Percentiles rank a stretch among this genome's conserved stretches.
Evolutionary conservation across 2,888 invertebrate genomes (phyloP).

Genomic region (Hirtodrosophila cameraria): DNA sequence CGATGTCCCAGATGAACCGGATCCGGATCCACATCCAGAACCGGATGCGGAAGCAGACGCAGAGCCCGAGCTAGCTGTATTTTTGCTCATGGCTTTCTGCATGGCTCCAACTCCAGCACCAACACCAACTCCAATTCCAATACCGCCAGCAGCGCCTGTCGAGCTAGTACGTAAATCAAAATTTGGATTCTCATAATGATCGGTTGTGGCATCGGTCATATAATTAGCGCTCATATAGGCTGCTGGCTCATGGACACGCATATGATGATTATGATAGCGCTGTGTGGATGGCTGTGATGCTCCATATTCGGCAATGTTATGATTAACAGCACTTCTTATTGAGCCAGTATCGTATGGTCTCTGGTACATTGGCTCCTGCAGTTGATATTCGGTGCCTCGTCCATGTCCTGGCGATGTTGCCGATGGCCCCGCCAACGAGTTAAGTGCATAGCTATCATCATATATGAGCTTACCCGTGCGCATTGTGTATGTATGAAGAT

Average conservation of each 20-base stretch:
- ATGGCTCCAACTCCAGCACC: conserved; percentile 23
- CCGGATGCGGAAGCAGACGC: conserved; percentile 40
- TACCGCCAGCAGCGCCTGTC: conserved; percentile 14
- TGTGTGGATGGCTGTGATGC: conserved; percentile 22
- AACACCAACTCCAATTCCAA: conserved; percentile 8
- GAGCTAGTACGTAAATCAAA: conserved; percentile 77
- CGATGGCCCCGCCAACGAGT: conserved; percentile 81
- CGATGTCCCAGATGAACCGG: conserved; percentile 63
- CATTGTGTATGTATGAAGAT: conserved; percentile 92
- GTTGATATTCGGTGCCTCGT: conserved; percentile 68
- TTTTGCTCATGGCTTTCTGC: conserved; percentile 61
- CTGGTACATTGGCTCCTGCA: conserved; percentile 81
- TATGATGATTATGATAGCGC: conserved; percentile 48
- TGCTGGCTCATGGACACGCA: conserved; percentile 31
- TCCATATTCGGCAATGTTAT: conserved; percentile 55
- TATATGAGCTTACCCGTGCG: conserved; percentile 91
- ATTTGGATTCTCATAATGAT: conserved; percentile 84
- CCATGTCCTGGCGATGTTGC: conserved; percentile 31
- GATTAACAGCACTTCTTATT: conserved; percentile 68
- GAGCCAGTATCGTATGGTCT: conserved; percentile 83
- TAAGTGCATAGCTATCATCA: conserved; percentile 87
- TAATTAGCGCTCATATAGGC: conserved; percentile 68
- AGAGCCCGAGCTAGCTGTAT: conserved; percentile 58
- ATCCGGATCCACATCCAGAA: conserved; percentile 56
- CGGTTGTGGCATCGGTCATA: conserved; percentile 79